These are phyloP conservation scores for Spilogale gracilis DNA, from an alignment of 2,113 vertebrate genomes.

Conservation along the genomic window DNA sequence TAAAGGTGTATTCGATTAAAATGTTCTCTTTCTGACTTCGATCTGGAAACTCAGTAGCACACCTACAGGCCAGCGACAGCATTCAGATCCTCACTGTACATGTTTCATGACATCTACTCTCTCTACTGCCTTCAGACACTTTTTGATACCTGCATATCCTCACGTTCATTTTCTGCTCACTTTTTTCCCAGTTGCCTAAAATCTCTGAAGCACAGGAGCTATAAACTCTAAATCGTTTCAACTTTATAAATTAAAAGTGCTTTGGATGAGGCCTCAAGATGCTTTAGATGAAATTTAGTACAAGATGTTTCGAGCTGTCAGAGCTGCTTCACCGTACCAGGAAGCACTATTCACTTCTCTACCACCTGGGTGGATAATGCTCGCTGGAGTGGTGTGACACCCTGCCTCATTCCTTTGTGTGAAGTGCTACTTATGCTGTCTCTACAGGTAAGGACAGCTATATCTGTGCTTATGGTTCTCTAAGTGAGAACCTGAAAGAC, in stretches of 20 bases:
- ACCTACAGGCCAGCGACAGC: fast-evolving
- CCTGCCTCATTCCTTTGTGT: too few relatives aligned
- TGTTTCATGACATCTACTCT: neutral
- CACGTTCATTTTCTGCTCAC: neutral
- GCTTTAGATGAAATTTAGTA: neutral
- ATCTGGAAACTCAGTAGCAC: neutral
- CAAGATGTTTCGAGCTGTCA: neutral
- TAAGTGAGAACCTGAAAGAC: neutral
- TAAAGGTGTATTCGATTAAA: neutral
- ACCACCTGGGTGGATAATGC: neutral
- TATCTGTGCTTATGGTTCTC: neutral
- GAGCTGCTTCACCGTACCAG: fast-evolving
- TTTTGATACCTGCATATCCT: neutral
- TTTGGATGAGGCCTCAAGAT: neutral
- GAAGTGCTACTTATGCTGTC: neutral
- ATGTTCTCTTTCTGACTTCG: neutral
- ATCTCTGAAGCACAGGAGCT: neutral
- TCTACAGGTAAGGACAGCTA: neutral
- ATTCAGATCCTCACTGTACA: neutral
- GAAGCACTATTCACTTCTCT: neutral
- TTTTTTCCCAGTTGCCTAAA: neutral
- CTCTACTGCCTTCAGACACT: neutral
- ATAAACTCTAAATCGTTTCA: neutral
- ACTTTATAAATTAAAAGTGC: neutral
- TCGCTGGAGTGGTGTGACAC: neutral